These are phyloP conservation scores for Picus viridis DNA, from an alignment of 2,797 vertebrate species.

Conservation along the genomic window DNA sequence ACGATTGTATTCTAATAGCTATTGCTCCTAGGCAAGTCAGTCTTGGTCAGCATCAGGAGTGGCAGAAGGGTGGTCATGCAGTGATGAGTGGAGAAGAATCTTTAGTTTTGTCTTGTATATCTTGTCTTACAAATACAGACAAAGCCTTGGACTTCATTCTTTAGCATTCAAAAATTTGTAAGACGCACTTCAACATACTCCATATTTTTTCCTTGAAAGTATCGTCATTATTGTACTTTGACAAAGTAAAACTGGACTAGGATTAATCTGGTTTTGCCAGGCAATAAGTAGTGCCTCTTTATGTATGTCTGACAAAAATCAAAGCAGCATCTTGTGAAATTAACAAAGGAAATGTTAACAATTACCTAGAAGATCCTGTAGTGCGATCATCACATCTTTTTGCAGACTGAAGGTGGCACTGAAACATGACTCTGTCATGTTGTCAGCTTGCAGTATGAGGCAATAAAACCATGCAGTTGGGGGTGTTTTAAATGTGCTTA, in stretches of 20 bases:
- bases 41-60: not conserved
- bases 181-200: not conserved
- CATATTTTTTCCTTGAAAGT: not conserved
- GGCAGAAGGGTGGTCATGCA: not conserved
- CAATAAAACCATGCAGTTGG: not conserved
- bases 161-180: not conserved
- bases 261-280: not conserved
- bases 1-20: not conserved
- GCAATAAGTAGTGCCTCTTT: not conserved
- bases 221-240: not conserved
- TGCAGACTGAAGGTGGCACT: not conserved
- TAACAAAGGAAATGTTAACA: not conserved
- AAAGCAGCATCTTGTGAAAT: not conserved
- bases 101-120: not conserved
- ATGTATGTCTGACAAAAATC: not conserved
- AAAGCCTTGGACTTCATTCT: not conserved
- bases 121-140: not conserved
- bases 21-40: not conserved
- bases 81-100: not conserved
- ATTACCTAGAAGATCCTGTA: not conserved
- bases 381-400: not conserved
- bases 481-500: not conserved
- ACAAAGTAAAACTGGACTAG: not conserved
- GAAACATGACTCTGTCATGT: not conserved
- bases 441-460: not conserved